These are phyloP conservation scores for Heptranchias perlo DNA, from an alignment of 2,113 vertebrate species.

Conservation along the genomic window DNA sequence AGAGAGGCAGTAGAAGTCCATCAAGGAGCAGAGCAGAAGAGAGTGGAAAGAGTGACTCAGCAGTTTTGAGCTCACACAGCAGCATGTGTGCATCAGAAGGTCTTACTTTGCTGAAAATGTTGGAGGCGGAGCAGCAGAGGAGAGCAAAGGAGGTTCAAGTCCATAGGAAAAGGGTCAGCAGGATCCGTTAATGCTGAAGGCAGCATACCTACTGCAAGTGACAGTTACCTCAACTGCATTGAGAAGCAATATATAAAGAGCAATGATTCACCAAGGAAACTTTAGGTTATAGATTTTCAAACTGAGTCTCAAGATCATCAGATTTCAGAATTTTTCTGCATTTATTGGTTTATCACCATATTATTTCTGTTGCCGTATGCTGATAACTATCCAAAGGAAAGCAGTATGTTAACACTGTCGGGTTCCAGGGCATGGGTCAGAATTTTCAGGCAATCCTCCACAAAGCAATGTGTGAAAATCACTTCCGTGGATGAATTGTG, in stretches of 20 bases:
- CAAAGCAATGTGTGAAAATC: too few species aligned
- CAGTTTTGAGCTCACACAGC: too few species aligned
- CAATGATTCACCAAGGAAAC: not conserved
- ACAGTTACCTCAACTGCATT: not conserved
- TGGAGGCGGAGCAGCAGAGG: not conserved
- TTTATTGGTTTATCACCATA: too few species aligned
- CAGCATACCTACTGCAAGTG: not conserved
- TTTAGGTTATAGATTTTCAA: not conserved
- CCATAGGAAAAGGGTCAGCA: not conserved
- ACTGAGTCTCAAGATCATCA: not conserved
- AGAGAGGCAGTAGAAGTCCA: too few species aligned
- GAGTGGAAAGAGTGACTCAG: not conserved
- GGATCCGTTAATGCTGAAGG: not conserved
- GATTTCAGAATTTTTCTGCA: not conserved
- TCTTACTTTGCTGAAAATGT: not conserved
- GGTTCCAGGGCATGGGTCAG: too few species aligned
- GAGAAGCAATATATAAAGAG: too few species aligned
- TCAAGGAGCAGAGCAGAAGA: not conserved
- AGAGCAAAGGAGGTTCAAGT: not conserved
- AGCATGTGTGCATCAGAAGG: not conserved
- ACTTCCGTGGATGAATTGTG: too few species aligned
- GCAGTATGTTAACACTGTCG: too few species aligned
- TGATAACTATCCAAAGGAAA: too few species aligned
- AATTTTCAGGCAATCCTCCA: too few species aligned
- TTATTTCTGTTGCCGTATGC: not conserved